Evolutionary conservation across 2,888 invertebrate genomes (phyloP).

Genomic region (Tanaodytes sp.): DNA sequence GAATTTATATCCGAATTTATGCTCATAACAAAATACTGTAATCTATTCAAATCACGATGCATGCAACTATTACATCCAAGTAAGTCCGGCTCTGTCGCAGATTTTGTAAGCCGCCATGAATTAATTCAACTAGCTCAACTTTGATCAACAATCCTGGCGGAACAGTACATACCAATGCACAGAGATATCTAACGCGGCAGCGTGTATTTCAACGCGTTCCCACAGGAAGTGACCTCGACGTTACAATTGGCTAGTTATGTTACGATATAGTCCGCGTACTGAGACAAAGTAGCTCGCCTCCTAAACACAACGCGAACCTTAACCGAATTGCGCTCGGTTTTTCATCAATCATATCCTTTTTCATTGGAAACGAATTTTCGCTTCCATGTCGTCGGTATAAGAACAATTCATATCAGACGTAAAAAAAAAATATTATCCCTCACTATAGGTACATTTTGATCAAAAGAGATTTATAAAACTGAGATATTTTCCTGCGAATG

Average conservation of each 20-base stretch:
- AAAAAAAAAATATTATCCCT: too few species aligned
- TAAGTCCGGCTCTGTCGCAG: conserved; percentile 34
- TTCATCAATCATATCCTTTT: too few species aligned
- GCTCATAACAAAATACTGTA: conserved; percentile 35
- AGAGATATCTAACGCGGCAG: conserved; percentile 42
- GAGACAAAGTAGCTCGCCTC: conserved; percentile 41
- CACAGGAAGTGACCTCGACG: conserved; percentile 45
- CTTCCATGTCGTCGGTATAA: too few species aligned
- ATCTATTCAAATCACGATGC: conserved; percentile 37
- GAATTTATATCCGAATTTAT: conserved; percentile 38
- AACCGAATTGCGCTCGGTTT: too few species aligned
- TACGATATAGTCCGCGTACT: conserved; percentile 27
- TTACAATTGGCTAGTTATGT: conserved; percentile 53
- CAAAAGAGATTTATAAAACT: too few species aligned
- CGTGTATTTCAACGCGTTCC: conserved; percentile 39
- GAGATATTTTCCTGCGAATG: too few species aligned
- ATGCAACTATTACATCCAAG: conserved; percentile 36
- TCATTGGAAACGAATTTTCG: too few species aligned
- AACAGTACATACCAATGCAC: conserved; percentile 42
- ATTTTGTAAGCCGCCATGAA: conserved; percentile 39
- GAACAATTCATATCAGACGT: too few species aligned
- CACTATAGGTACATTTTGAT: too few species aligned
- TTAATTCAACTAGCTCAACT: conserved; percentile 44
- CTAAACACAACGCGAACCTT: conserved; percentile 47
- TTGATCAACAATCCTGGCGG: conserved; percentile 46